phyloP scores from a whole-genome alignment of 2,113 vertebrate species.

The Nannobrachium achirus region DNA sequence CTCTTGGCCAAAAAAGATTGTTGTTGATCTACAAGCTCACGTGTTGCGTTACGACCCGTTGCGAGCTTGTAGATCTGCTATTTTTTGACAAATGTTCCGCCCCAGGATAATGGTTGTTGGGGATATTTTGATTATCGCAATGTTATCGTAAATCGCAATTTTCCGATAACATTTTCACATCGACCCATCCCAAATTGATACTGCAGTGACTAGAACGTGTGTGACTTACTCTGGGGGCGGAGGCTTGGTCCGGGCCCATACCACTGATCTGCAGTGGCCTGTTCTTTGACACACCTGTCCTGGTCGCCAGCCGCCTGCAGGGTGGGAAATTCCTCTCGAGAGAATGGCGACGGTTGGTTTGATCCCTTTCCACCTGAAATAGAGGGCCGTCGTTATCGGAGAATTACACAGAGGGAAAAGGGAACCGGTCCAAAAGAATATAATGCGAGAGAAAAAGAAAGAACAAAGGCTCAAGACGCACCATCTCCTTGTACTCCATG shows the following conservation, averaged over 20 bases:
- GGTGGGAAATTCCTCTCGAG: constrained; percentile 99
- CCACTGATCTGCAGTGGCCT: constrained; percentile 94
- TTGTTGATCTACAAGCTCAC: too few species aligned
- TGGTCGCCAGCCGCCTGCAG: constrained; percentile 97
- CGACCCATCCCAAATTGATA: too few species aligned
- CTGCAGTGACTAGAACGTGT: too few species aligned
- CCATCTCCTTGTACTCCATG: constrained; percentile 95
- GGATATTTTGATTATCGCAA: too few species aligned
- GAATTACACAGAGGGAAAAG: background rate
- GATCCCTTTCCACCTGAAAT: constrained; percentile 93
- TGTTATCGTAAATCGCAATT: too few species aligned
- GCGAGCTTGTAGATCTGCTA: too few species aligned
- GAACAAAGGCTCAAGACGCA: constrained; percentile 74
- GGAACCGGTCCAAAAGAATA: background rate
- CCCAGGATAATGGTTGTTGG: too few species aligned
- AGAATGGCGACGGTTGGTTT: constrained; percentile 97
- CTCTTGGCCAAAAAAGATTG: too few species aligned
- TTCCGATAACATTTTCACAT: too few species aligned
- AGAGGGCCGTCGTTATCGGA: background rate
- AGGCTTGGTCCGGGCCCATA: constrained; percentile 98
- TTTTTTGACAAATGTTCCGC: too few species aligned
- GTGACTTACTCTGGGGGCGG: constrained; percentile 91
- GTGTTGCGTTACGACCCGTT: too few species aligned
- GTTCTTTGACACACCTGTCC: constrained; percentile 95
- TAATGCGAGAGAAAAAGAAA: background rate